These are phyloP conservation scores for Epizoanthus illoricatus DNA, from an alignment of 92 coral and sea anemone genomes.

Conservation along the genomic window DNA sequence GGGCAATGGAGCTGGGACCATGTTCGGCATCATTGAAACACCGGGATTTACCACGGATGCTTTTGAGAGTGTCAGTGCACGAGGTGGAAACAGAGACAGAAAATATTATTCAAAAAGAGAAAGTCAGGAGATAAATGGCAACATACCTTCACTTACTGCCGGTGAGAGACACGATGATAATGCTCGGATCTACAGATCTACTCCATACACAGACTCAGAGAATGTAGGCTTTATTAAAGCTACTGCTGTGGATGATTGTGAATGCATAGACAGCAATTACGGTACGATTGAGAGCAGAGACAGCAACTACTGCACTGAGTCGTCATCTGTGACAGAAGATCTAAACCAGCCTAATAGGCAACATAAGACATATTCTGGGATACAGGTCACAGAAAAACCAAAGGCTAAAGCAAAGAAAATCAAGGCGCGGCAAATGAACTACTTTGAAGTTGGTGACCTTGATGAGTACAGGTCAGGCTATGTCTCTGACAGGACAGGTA, in stretches of 20 bases:
- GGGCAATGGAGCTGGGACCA: constrained; percentile 52
- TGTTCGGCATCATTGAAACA: constrained; percentile 80
- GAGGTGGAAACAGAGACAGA: constrained; percentile 62
- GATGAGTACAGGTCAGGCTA: constrained; percentile 65
- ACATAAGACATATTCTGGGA: constrained; percentile 56
- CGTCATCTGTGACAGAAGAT: constrained; percentile 73
- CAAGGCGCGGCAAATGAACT: constrained; percentile 60
- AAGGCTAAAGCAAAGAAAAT: constrained; percentile 47
- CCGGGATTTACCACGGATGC: constrained; percentile 75
- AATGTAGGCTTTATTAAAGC: constrained; percentile 80
- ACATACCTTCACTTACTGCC: constrained; percentile 33
- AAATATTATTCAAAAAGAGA: constrained; percentile 60
- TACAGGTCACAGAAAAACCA: constrained; percentile 52
- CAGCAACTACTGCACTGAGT: constrained; percentile 92
- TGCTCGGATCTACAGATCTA: constrained; percentile 43
- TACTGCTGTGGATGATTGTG: constrained; percentile 85
- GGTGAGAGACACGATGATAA: constrained; percentile 35
- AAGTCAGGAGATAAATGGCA: constrained; percentile 51
- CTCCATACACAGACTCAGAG: constrained; percentile 43
- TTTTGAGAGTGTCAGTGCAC: constrained; percentile 88
- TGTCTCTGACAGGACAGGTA: constrained; percentile 41
- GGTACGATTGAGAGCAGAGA: constrained; percentile 94
- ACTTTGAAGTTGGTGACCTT: constrained; percentile 61
- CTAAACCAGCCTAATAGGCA: constrained; percentile 44
- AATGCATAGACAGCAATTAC: constrained; percentile 79